These are phyloP conservation scores for Homarus americanus DNA, from an alignment of 1,140 invertebrate genomes.

Conservation along the genomic window DNA sequence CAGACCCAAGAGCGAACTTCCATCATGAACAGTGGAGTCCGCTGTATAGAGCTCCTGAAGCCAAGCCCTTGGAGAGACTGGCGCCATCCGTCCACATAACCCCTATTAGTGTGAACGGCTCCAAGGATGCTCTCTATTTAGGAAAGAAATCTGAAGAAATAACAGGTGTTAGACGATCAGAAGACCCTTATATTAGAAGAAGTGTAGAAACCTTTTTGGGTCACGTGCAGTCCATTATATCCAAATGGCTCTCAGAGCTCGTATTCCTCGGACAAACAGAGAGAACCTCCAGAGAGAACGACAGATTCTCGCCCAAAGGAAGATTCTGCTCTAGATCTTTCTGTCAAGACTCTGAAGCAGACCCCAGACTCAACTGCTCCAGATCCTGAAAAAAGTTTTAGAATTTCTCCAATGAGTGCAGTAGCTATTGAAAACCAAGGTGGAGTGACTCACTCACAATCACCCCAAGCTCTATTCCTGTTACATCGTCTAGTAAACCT, in stretches of 20 bases:
- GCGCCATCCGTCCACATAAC: constrained; percentile 64
- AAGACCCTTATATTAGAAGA: constrained; percentile 43
- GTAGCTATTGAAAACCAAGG: constrained; percentile 29
- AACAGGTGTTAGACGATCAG: constrained; percentile 18
- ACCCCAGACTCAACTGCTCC: constrained; percentile 75
- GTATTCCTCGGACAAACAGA: constrained; percentile 22
- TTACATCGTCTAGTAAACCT: constrained; percentile 11
- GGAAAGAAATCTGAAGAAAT: constrained; percentile 38
- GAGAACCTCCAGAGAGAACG: constrained; percentile 38
- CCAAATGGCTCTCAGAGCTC: constrained; percentile 58
- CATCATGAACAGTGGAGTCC: constrained; percentile 35
- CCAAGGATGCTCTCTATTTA: constrained; percentile 60
- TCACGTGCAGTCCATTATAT: constrained; percentile 56
- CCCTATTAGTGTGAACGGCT: constrained; percentile 57
- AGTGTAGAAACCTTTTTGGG: constrained; percentile 37
- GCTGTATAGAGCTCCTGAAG: constrained; percentile 39
- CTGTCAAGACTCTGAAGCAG: constrained; percentile 75
- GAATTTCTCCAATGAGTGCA: constrained; percentile 47
- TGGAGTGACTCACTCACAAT: constrained; percentile 34
- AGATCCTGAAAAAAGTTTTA: constrained; percentile 69
- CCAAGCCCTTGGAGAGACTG: constrained; percentile 51
- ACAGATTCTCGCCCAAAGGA: constrained; percentile 56
- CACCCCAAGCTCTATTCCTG: constrained; percentile 42
- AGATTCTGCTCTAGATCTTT: constrained; percentile 75
- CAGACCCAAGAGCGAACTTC: constrained; percentile 18